Percentiles rank a stretch among this genome's conserved stretches.
Conservation (phyloP, 2,888 invertebrate species). For the Eilema griseolum region DNA sequence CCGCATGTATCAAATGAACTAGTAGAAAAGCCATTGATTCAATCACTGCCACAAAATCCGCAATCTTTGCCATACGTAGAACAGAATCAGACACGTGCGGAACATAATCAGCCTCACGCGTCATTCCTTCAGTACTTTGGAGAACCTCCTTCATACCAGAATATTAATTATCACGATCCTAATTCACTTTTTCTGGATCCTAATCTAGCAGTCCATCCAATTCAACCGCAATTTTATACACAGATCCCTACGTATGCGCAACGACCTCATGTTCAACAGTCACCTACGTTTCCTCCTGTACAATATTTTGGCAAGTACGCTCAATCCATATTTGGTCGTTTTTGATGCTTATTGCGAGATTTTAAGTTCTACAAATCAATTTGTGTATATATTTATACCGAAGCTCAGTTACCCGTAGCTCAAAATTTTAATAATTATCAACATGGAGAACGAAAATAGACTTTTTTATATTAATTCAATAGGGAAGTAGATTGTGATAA, state of each 20-base stretch:
- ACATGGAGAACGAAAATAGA: neutral
- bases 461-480: neutral
- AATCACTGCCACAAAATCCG: conserved; percentile 7
- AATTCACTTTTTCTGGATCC: conserved; percentile 9
- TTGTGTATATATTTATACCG: neutral
- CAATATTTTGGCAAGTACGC: conserved; percentile 77
- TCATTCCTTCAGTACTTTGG: conserved; percentile 18
- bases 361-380: neutral
- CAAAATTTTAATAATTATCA: neutral
- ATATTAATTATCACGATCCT: conserved; percentile 9
- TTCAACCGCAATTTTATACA: conserved; percentile 13
- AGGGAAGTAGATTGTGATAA: neutral
- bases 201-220: conserved; percentile 6
- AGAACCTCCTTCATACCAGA: conserved; percentile 15
- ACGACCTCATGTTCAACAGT: conserved; percentile 33
- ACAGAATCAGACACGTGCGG: neutral
- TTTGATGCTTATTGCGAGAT: neutral
- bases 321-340: conserved; percentile 58
- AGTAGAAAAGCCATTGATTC: conserved; percentile 6
- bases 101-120: neutral
- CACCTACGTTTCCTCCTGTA: conserved; percentile 66
- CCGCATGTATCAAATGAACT: conserved; percentile 7
- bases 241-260: conserved; percentile 23
- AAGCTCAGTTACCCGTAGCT: neutral
- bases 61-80: neutral